Evolutionary conservation across 53 echinoderm and acorn worm genomes (phyloP).

Genomic region (Mesocentrotus franciscanus): DNA sequence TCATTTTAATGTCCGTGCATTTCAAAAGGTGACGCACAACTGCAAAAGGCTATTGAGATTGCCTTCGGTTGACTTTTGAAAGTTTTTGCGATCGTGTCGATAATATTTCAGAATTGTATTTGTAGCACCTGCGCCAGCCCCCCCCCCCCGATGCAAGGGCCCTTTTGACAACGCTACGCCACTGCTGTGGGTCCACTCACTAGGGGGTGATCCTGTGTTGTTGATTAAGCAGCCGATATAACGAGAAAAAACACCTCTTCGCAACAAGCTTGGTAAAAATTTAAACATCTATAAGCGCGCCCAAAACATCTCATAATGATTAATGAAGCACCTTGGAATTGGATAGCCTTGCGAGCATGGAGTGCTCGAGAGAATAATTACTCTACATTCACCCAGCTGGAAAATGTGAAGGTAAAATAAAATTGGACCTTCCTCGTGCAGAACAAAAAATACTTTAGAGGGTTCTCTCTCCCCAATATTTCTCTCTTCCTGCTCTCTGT

Average conservation of each 20-base stretch:
- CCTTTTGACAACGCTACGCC: too few species aligned
- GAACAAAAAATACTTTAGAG: neutral
- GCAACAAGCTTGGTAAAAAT: neutral
- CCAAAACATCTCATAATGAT: constrained; percentile 18
- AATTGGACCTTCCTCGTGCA: neutral
- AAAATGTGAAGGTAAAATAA: constrained; percentile 1
- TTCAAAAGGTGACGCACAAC: too few species aligned
- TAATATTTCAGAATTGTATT: too few species aligned
- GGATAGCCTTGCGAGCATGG: neutral
- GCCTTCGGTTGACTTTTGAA: too few species aligned
- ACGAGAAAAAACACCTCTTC: neutral
- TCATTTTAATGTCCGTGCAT: too few species aligned
- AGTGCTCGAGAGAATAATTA: constrained; percentile 35
- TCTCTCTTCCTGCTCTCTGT: neutral
- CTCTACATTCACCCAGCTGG: constrained; percentile 35
- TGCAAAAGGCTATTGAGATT: too few species aligned
- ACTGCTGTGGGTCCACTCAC: neutral
- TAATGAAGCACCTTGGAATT: constrained; percentile 10
- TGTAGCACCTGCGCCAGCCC: too few species aligned
- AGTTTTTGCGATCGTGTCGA: too few species aligned
- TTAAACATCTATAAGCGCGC: neutral
- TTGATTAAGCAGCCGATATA: neutral
- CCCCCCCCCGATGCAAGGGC: too few species aligned
- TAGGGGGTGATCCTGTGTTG: neutral
- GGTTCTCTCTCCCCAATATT: neutral